Base-by-base conservation (phyloP, 2,888 invertebrate species). In the Lithophane ornitopus region DNA sequence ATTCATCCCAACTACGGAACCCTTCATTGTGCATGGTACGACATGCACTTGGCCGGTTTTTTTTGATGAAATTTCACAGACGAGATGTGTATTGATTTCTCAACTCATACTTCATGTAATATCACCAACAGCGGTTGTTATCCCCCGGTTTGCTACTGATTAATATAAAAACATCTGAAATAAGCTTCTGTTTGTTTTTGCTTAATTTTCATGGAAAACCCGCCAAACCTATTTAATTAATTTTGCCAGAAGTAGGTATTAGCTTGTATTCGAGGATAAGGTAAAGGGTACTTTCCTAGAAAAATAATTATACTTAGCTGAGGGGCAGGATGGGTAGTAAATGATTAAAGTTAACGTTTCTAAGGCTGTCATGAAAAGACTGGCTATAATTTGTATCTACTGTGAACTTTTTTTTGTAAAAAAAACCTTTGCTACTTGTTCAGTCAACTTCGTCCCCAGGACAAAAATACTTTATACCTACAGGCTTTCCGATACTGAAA, bases 161-260 rank as follows among this genome's bases (percentile, higher is more conserved):
- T 39, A n/a, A n/a, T 14, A 49, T 46, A 46, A 46, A 41, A 39
- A 26, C 52, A 52, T 71, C 71, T 16, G 12, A 54, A 34, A 3
- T 11, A 3, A n/a, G 34, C 9, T 46, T 28, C 52, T 71, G 22
- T 41, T 41, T 46, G 8, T 34, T 46, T n/a, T 49, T 49, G 34
- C 14, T 34, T 34, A 0, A 12, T 14, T 73, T 73, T 73, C 44
- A 2, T 22, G 34, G 52, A 58, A 56, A 78, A 28, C n/a, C 54
- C 14, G 19, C 19, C 0, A 11, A 34, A 58, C 4, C 1, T 19
- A 8, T 39, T n/a, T 49, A 28, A 14, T 66, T 14, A 52, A 19
- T 72, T 34, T 56, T 44, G 19, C 28, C 22, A 41, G 71, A 41
- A 54, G 11, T 19, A 19, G 16, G 19, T 26, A 26, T 28, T 19